phyloP scores from a whole-genome alignment of 30 jellyfish, hydroid and myxozoan species.

The Hydractinia symbiolongicarpus region DNA sequence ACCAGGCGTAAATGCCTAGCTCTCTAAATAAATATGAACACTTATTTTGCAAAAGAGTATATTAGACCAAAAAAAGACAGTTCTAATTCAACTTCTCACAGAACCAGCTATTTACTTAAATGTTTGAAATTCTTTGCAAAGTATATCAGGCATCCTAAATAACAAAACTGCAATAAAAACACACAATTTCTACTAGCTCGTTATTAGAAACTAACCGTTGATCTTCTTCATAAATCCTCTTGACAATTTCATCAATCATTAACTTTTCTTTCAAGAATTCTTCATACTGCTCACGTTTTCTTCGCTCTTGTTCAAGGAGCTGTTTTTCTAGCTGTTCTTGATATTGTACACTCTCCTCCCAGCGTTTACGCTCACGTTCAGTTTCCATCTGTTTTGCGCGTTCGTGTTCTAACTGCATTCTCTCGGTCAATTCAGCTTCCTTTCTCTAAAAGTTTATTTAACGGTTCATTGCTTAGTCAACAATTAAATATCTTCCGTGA shows the following conservation, averaged over 20 bases:
- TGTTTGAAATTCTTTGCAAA: no score
- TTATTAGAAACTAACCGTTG: slow-evolving; percentile 42
- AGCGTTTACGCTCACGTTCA: slow-evolving; percentile 45
- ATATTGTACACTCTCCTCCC: slow-evolving; percentile 82
- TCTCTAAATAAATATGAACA: no score
- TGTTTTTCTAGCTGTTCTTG: slow-evolving; percentile 86
- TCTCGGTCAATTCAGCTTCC: slow-evolving; percentile 62
- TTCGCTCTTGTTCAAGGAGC: slow-evolving; percentile 69
- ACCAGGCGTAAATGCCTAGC: no score
- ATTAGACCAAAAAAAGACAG: no score
- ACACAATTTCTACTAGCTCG: no score
- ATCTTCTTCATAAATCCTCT: slow-evolving; percentile 89
- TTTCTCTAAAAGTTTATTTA: slow-evolving; percentile 25
- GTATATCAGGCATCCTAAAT: no score
- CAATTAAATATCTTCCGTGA: no score
- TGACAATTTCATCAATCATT: slow-evolving; percentile 92
- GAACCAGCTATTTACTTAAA: no score
- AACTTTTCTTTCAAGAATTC: slow-evolving; percentile 85
- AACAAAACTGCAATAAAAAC: no score
- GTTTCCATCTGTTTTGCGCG: slow-evolving; percentile 70
- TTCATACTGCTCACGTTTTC: slow-evolving; percentile 78
- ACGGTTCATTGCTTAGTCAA: no score
- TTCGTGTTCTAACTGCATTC: slow-evolving; percentile 50
- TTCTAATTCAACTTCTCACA: no score
- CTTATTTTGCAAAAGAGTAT: no score